Conservation (phyloP, 1,140 invertebrate species). For the Eciton burchellii region DNA sequence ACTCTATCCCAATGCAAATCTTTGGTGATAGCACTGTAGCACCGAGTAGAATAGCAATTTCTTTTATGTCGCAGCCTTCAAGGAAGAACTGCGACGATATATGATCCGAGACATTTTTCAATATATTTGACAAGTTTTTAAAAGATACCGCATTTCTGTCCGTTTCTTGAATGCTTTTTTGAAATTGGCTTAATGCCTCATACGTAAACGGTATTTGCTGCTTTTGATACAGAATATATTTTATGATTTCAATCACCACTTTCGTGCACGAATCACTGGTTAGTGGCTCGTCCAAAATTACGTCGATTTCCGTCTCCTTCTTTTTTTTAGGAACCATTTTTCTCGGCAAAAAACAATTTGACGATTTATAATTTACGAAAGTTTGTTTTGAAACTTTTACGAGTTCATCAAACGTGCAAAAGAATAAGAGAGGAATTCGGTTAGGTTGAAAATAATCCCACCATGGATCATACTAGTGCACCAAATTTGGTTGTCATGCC, state of each 20-base stretch:
- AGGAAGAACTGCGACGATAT: conserved; percentile 78
- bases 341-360: background rate
- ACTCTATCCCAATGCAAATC: conserved; percentile 78
- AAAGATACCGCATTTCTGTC: conserved; percentile 77
- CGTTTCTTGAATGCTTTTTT: conserved; percentile 72
- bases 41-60: conserved; percentile 80
- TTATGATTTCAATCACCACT: conserved; percentile 80
- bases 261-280: conserved; percentile 80
- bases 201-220: conserved; percentile 83
- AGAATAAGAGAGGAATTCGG: background rate
- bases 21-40: conserved; percentile 82
- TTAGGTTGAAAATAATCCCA: background rate
- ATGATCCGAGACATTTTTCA: conserved; percentile 77
- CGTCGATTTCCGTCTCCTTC: conserved; percentile 75
- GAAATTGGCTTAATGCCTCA: conserved; percentile 76
- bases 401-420: background rate
- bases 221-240: conserved; percentile 83
- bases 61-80: conserved; percentile 76
- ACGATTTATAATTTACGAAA: background rate
- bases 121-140: conserved; percentile 72
- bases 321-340: conserved; percentile 74
- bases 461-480: background rate
- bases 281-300: conserved; percentile 80
- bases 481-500: conserved; percentile 32
- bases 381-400: background rate